Base-by-base conservation (phyloP, 2,888 invertebrate species). In the Ethmia dodecea region DNA sequence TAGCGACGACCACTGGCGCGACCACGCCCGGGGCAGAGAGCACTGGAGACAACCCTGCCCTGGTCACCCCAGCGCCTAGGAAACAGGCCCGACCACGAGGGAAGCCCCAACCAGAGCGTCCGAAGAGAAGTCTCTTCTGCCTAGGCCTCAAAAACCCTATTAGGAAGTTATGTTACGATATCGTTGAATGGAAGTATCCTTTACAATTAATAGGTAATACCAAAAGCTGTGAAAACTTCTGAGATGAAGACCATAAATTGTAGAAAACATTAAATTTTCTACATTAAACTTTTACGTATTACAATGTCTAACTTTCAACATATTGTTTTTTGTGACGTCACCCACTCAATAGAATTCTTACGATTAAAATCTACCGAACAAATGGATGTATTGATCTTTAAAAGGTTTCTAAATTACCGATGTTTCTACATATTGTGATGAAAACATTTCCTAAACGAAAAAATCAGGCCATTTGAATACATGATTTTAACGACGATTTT, bases 111-210 rank as follows among this genome's bases (percentile, higher is more conserved):
- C 95, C 96, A 9, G 96, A 97, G 80, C 90, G 97, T 60, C 98
- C 98, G 3, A 92, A 92, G 58, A 88, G 97, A 52, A 97, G 97
- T 32, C 90, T 99, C 35, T 93, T 97, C 68, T 98, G 97, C 74
- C 89, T 99, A 47, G 90, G 92, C 46, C 89, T 98, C 47, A 95
- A 96, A 76, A 99, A 99, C 86, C 98, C 98, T 9, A 67, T 99
- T 43, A 91, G 99, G 54, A 97, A 96, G 74, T 84, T 98, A 59
- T 99, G 98, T 87, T 98, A 98, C 73, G 93, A 92, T 68, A 93
- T 99, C 56, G 97, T 98, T 41, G 99, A 99, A 86, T 99, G 98
- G 98, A 98, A 98, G 97, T 97, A 97, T 97, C 97, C 96, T 96
- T 96, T 94, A 84, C 5, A 45, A 52, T 11, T 10, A 11, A 2